Base-by-base conservation (phyloP, 2,797 vertebrate genomes). In the Miichthys miiuy region DNA sequence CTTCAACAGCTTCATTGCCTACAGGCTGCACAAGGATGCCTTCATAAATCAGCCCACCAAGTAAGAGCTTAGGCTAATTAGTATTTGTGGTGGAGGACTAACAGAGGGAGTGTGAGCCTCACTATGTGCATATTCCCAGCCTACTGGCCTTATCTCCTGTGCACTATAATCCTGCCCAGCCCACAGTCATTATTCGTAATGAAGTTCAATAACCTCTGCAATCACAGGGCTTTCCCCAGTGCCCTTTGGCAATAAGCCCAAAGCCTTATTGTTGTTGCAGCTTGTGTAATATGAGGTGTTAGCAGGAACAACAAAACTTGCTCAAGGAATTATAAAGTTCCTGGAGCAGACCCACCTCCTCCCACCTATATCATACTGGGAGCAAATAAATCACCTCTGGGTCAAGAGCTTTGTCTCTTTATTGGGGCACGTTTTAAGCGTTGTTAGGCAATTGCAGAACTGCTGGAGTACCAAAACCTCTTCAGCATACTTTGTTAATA, bases 11-110 rank as follows among this genome's bases (percentile, higher is more conserved):
- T 96, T 94, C 85, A 95, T 97, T 12, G 94, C 97, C 38, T 99
- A 98, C 82, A 96, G 95, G 79, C 94, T 99, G 77, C 98, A 99
- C 91, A 99, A 98, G 93, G 97, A 99, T 34, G 94, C 98, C 69
- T 97, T 97, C 93, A 67, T 99, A 63, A 96, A 91, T 77, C 97
- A 98, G 84, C 98, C 98, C 72, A 98, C 97, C 73, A 93, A 87
- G 98, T 99, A 96, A 96, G 97, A 94, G 21, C 38, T 42, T 34
- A 57, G 56, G 72, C 44, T 65, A 27, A 79, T 68, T 11, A 62
- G 17, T 66, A 2, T 80, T 76, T 75, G 64, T 73, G 61, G 57
- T 72, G 51, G 34, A 34, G 58, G 57, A 78, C 52, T 72, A 73
- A 71, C 3, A 42, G 21, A 72, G 66, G 50, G 25, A 70, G 72